Base-by-base conservation (phyloP, 2,113 vertebrate genomes). In the Australoheros scitulus region DNA sequence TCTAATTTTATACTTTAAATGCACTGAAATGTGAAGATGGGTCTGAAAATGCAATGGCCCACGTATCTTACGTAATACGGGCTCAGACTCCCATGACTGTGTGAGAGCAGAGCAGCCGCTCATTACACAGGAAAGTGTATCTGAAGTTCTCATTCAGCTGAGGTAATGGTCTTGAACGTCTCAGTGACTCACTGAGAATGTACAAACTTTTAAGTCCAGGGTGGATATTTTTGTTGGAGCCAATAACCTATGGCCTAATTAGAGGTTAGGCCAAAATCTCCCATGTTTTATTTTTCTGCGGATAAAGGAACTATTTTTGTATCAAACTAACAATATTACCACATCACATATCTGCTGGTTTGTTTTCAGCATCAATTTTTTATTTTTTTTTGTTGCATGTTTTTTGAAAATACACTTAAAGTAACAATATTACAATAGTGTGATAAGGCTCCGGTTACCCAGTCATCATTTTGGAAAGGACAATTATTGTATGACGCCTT, bases 111-210 rank as follows among this genome's bases (percentile, higher is more conserved):
- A 75, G 10, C 17, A 79, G 56, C n/a, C 10, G 9, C 11, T 81
- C 18, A 34, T 84, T 76, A 84, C 7, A 17, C 15, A 15, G 63
- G 17, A 47, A 47, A 43, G 34, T 68, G 20, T 52, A n/a, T 55
- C 22, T 56, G 75, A 78, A 65, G 64, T 47, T 50, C 15, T 17
- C 22, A 22, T 32, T 41, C 29, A 59, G 22, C 82, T 34, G 63
- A 84, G 61, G 76, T 82, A 83, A 87, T 38, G 80, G 15, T 59
- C 76, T 76, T 15, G 9, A 83, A 85, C 57, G 32, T 65, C 60
- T 57, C 20, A 11, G 32, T 80, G 85, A 76, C 57, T 86, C 11
- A 32, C n/a, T 55, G 29, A 57, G 64, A 65, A 29, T 36, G 32
- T 11, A 32, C n/a, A 11, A 81, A 57, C 52, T 41, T 63, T 87